Base-by-base conservation (phyloP, 2,888 invertebrate genomes). In the Nemurella pictetii region DNA sequence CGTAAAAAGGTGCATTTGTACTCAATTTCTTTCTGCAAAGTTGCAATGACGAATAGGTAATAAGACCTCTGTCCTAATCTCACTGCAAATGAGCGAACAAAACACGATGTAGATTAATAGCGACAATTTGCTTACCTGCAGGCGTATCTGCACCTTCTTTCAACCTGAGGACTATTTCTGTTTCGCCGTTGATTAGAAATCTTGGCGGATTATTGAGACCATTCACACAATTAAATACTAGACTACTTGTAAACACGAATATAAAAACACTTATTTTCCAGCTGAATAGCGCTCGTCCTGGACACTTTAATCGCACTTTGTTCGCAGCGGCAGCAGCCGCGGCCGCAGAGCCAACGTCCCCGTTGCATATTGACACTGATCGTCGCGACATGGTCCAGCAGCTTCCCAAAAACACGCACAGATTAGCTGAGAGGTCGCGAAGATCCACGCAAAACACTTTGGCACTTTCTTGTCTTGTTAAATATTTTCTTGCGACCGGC, bases 91-190 rank as follows among this genome's bases (percentile, higher is more conserved):
- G 30, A 78, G 78, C n/a, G 7, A 78, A 81, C 26, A 36, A 81
- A 81, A 15, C 26, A 30, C 26, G 3, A 87, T 72, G 9, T 20
- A 55, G 3, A 55, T 55, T 15, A 55, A 55, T 55, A 55, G 20
- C 55, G 55, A 55, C 55, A 55, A 55, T 55, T 84, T 87, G 91
- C 95, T 93, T 91, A 96, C 97, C 97, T 87, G 95, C 93, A 87
- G 96, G 95, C 75, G 96, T 97, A 88, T 96, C 96, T 84, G 94
- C 92, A 83, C 96, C 97, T 92, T 98, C 98, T 90, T 96, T 96
- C 89, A 97, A 92, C 89, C 96, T 93, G 88, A 98, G 93, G 87
- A 98, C 97, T 88, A 98, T 97, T 92, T 98, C 97, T 87, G 96
- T 96, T 90, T 96, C 96, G 86, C 96, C 96, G 89, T 96, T 96